These are phyloP conservation scores for Coturnix japonica DNA, from an alignment of 2,113 vertebrate species.

Conservation along the genomic window DNA sequence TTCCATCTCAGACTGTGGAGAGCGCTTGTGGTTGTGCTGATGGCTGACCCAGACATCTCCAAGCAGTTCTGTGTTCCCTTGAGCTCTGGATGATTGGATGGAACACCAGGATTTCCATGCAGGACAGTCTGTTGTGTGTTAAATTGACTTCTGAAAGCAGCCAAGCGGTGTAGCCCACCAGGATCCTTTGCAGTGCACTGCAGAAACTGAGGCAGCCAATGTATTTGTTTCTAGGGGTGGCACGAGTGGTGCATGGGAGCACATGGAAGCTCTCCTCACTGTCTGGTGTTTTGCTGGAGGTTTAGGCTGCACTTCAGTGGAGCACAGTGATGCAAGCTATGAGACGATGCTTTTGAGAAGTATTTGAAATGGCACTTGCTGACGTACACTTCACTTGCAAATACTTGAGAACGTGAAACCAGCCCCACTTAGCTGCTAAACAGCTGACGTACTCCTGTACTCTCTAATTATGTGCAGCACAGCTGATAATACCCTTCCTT, in stretches of 20 bases:
- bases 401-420: neutral
- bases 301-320: rapidly evolving
- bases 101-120: neutral
- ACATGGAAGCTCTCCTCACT: neutral
- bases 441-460: conserved; percentile 5
- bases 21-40: neutral
- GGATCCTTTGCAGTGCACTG: neutral
- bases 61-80: neutral
- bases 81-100: neutral
- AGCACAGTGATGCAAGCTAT: neutral
- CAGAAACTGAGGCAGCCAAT: neutral
- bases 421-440: neutral
- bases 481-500: neutral
- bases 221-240: neutral
- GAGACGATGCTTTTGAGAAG: neutral
- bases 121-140: rapidly evolving
- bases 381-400: neutral
- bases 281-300: neutral
- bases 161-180: neutral
- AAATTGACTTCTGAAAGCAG: neutral
- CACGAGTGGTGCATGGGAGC: rapidly evolving
- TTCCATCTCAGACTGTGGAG: neutral
- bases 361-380: neutral
- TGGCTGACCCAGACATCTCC: neutral
- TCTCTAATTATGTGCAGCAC: conserved; percentile 19